Percentiles rank a stretch among this genome's conserved stretches.
These are phyloP conservation scores for Lysandra coridon DNA, from an alignment of 2,888 invertebrate genomes.

Conservation along the genomic window DNA sequence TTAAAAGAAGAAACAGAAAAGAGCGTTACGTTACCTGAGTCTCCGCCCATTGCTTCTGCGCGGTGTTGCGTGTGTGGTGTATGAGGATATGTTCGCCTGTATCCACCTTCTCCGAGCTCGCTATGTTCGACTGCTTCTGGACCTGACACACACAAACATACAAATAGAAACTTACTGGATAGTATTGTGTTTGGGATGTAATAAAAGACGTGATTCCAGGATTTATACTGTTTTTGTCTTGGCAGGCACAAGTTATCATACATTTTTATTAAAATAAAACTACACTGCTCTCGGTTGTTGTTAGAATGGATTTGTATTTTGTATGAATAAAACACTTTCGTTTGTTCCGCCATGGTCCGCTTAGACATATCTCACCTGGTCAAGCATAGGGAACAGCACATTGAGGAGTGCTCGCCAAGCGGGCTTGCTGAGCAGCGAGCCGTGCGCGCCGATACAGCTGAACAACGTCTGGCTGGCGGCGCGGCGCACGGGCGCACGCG, in stretches of 20 bases:
- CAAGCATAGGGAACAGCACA: conserved; percentile 96
- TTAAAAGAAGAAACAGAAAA: neutral
- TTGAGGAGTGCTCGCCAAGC: conserved; percentile 97
- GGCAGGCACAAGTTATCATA: too few species aligned
- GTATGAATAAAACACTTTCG: too few species aligned
- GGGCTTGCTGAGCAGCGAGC: conserved; percentile 89
- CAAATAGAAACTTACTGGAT: neutral
- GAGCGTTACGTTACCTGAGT: conserved; percentile 87
- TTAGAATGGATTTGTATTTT: too few species aligned
- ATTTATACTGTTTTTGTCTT: too few species aligned
- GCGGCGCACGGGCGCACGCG: conserved; percentile 96
- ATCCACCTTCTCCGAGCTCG: conserved; percentile 90
- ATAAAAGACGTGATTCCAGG: too few species aligned
- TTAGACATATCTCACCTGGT: conserved; percentile 85
- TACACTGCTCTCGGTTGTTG: too few species aligned
- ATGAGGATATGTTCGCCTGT: conserved; percentile 96
- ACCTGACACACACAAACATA: conserved; percentile 74
- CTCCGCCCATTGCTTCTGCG: conserved; percentile 99
- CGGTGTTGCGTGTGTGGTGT: conserved; percentile 98
- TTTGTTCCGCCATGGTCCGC: neutral
- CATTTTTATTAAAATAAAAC: too few species aligned
- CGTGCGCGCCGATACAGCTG: conserved; percentile 98
- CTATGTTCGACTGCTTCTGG: conserved; percentile 85
- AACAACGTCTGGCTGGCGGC: conserved; percentile 98
- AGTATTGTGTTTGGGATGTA: neutral